Base-by-base conservation (phyloP, 2,797 vertebrate species). In the Picus viridis region DNA sequence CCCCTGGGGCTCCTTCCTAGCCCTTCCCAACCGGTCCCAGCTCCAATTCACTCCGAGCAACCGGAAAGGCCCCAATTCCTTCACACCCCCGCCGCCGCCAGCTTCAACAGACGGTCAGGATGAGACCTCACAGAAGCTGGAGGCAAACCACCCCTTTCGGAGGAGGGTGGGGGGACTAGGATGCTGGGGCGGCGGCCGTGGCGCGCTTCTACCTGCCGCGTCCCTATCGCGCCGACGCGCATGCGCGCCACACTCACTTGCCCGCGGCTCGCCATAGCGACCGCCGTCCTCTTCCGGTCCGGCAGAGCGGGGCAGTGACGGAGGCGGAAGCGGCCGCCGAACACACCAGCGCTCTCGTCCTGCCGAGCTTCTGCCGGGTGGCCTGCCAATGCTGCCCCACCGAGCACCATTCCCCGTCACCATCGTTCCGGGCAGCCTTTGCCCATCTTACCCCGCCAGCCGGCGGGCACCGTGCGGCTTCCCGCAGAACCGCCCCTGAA, bases 261-360 rank as follows among this genome's bases (percentile, higher is more conserved):
- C 49, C 63, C 22, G 6, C 93, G 83, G 47, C 51, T 83, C 61
- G 24, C 94, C 95, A 94, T 95, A 27, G 39, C 74, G 26, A 8
- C 51, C 6, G 8, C 71, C 15, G 24, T 41, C 24, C 43, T 19
- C 3, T 65, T 53, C 58, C 49, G 53, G 8, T 5, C 17, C 12
- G 11, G 11, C 2, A 9, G 12, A 13, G 30, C 3, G 1, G 26
- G 20, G 18, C n/a, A 10, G 7, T 2, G 2, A 0, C 1, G 9
- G 2, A 1, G 10, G 3, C 51, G 59, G 88, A 86, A 83, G 63
- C 61, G 53, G 8, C 39, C 16, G 0, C 2, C 0, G 0, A 1
- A 1, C 1, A 10, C 1, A 16, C 10, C 23, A 4, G 2, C 12
- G 3, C 6, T 3, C 7, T 2, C 4, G 4, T 12, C 6, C 5